Percentiles rank a stretch among this genome's conserved stretches.
Conservation (phyloP, 1,140 invertebrate species). For the Brachionus paranguensis region DNA sequence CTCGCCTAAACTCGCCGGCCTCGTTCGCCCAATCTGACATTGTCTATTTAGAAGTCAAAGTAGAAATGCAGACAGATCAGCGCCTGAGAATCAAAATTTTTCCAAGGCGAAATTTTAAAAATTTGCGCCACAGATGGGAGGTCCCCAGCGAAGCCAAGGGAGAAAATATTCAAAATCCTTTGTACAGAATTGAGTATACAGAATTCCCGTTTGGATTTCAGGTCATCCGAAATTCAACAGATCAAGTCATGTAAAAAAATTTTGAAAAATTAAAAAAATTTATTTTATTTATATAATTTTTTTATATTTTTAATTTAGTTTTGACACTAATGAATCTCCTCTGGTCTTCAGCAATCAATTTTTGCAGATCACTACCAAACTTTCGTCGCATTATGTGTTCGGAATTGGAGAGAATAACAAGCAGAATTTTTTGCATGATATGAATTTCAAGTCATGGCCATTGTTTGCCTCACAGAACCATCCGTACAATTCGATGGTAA, state of each 20-base stretch:
- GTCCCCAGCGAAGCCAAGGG: neutral
- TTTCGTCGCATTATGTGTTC: slow-evolving; percentile 42
- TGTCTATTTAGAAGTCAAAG: neutral
- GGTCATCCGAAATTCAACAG: slow-evolving; percentile 22
- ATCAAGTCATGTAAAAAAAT: slow-evolving; percentile 36
- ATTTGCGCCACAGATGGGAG: slow-evolving; percentile 24
- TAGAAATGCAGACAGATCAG: slow-evolving; percentile 16
- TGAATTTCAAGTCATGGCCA: slow-evolving; percentile 34
- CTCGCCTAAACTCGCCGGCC: neutral
- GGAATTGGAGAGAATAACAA: slow-evolving; percentile 38
- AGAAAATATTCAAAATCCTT: slow-evolving; percentile 4
- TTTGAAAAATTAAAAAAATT: neutral
- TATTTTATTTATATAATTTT: too few species aligned
- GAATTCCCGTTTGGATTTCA: slow-evolving; percentile 13
- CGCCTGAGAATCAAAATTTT: slow-evolving; percentile 22
- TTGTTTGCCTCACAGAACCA: slow-evolving; percentile 37
- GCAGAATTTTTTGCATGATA: slow-evolving; percentile 5
- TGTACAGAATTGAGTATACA: slow-evolving; percentile 24
- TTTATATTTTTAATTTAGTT: neutral
- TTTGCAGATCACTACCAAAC: slow-evolving; percentile 39
- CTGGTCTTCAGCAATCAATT: slow-evolving; percentile 42
- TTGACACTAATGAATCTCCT: slow-evolving; percentile 40
- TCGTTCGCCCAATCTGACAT: slow-evolving; percentile 31
- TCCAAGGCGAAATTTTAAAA: slow-evolving; percentile 32
- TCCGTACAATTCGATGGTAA: slow-evolving; percentile 19